Conservation (phyloP, 2,797 vertebrate species). For the Clamator glandarius region DNA sequence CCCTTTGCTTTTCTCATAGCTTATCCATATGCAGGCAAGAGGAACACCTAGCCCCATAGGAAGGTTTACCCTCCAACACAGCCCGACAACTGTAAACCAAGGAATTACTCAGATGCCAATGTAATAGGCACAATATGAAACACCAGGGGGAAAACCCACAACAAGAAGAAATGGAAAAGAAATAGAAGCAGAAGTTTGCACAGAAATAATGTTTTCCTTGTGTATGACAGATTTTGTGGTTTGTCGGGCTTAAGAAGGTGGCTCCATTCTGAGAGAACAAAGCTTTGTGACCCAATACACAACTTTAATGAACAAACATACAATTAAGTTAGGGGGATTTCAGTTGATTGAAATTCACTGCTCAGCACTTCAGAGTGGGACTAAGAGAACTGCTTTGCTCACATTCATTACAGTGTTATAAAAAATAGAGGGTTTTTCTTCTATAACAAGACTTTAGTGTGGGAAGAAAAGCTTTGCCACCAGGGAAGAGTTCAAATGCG, state of each 20-base stretch:
- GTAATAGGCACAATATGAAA: background rate
- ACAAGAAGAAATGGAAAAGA: background rate
- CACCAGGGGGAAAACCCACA: background rate
- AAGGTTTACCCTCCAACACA: background rate
- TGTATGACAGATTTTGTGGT: background rate
- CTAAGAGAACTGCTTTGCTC: background rate
- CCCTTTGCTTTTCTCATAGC: background rate
- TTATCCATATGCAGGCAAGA: background rate
- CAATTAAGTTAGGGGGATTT: background rate
- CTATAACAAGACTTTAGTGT: background rate
- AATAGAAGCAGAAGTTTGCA: background rate
- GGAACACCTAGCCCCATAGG: background rate
- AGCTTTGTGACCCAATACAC: no score
- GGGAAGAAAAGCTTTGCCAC: background rate
- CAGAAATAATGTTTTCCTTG: background rate
- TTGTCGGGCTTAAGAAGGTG: background rate
- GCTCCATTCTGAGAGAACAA: background rate
- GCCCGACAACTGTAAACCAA: background rate
- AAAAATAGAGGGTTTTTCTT: background rate
- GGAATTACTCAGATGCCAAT: background rate
- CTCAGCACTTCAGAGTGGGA: background rate
- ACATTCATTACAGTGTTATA: background rate
- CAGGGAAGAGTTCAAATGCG: background rate
- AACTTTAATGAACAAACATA: background rate
- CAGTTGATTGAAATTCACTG: background rate